phyloP scores from a whole-genome alignment of 2,888 invertebrate genomes.

The Mythimna lalbum region DNA sequence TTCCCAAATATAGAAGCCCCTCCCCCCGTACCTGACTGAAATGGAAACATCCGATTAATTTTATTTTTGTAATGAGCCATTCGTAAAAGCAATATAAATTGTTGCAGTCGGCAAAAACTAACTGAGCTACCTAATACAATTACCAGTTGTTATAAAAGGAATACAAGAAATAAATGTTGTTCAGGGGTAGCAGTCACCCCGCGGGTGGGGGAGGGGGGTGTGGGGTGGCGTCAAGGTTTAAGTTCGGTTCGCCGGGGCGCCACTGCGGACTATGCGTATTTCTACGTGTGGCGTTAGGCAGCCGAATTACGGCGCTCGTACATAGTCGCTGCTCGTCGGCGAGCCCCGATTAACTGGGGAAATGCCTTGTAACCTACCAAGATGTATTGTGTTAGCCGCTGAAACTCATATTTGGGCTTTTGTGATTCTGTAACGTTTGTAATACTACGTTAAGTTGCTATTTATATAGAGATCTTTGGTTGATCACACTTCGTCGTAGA shows the following conservation, averaged over 20 bases:
- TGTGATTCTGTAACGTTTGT: conserved; percentile 11
- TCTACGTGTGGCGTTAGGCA: conserved; percentile 74
- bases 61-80: conserved; percentile 34
- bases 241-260: conserved; percentile 76
- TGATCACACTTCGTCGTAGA: neutral
- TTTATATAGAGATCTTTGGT: neutral
- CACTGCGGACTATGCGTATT: conserved; percentile 88
- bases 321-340: conserved; percentile 39
- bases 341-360: conserved; percentile 42
- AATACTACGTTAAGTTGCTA: neutral
- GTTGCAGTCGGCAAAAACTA: conserved; percentile 64
- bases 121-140: conserved; percentile 65
- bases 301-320: conserved; percentile 65
- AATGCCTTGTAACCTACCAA: conserved; percentile 52
- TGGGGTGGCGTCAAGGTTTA: conserved; percentile 74
- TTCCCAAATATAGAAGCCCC: conserved; percentile 49
- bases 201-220: conserved; percentile 46
- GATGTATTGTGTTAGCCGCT: conserved; percentile 29
- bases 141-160: conserved; percentile 72
- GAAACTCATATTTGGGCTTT: conserved; percentile 21
- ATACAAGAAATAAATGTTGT: conserved; percentile 78
- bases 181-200: conserved; percentile 51
- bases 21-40: conserved; percentile 24
- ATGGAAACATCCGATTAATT: conserved; percentile 29
- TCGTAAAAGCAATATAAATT: conserved; percentile 51